Percentiles rank a stretch among this genome's conserved stretches.
phyloP scores from a whole-genome alignment of 2,888 invertebrate genomes.

The Trichogramma dendrolimi region DNA sequence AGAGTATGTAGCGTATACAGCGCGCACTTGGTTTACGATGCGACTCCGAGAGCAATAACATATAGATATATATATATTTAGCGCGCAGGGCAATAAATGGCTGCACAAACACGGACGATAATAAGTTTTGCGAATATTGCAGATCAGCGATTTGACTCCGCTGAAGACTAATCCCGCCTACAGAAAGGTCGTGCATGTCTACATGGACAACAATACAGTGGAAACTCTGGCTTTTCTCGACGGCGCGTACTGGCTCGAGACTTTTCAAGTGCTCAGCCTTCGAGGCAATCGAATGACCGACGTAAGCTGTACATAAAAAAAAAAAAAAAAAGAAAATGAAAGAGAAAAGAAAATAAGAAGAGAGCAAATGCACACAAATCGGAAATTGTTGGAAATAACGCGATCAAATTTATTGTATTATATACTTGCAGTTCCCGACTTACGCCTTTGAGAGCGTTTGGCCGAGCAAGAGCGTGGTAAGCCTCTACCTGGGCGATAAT shows the following conservation, averaged over 20 bases:
- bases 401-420: neutral
- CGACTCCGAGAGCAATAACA: too few species aligned
- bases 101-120: too few species aligned
- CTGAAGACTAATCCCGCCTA: constrained; percentile 66
- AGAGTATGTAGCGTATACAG: neutral
- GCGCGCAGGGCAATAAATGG: too few species aligned
- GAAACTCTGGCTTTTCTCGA: constrained; percentile 66
- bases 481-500: constrained; percentile 69
- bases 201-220: constrained; percentile 72
- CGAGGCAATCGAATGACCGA: constrained; percentile 69
- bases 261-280: constrained; percentile 74
- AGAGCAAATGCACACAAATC: neutral
- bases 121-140: constrained; percentile 25
- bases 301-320: constrained; percentile 50
- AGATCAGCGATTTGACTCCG: constrained; percentile 63
- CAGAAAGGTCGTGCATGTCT: constrained; percentile 66
- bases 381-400: neutral
- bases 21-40: too few species aligned
- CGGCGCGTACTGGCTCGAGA: constrained; percentile 72
- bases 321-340: neutral
- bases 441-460: constrained; percentile 78
- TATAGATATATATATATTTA: too few species aligned
- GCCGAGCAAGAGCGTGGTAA: constrained; percentile 67
- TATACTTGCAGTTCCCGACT: constrained; percentile 63
- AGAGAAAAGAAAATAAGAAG: too few species aligned